A percentile compares a stretch with the other conserved stretches of the same genome.
Evolutionary conservation across 2,113 vertebrate genomes (phyloP).

Genomic region (Caloenas nicobarica): DNA sequence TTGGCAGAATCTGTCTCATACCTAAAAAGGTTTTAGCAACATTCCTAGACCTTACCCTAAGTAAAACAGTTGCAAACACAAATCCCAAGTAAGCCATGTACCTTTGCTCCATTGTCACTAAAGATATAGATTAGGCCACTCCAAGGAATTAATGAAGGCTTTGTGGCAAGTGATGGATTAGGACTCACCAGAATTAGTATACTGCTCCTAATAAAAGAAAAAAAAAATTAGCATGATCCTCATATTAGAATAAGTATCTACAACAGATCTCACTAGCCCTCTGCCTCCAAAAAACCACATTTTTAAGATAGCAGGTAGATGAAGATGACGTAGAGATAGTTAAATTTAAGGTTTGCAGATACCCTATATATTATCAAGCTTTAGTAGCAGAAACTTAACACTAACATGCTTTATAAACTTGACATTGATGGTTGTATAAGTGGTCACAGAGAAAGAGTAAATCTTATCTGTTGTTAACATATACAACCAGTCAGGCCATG

Average conservation of each 20-base stretch:
- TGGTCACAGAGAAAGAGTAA: not conserved
- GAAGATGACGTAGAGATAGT: not conserved
- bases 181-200: slow-evolving; percentile 91
- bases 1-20: not conserved
- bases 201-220: slow-evolving; percentile 75
- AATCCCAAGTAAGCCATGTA: slow-evolving; percentile 35
- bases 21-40: not conserved
- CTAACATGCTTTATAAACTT: not conserved
- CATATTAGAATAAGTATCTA: not conserved
- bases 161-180: slow-evolving; percentile 86
- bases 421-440: not conserved
- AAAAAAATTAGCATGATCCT: not conserved
- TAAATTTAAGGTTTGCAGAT: not conserved
- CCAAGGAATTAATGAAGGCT: slow-evolving; percentile 86
- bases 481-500: not conserved
- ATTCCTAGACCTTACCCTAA: not conserved
- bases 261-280: not conserved
- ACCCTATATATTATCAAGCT: not conserved
- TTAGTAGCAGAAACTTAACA: not conserved
- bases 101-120: slow-evolving; percentile 88
- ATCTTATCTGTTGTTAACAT: not conserved
- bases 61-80: not conserved
- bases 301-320: not conserved
- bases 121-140: slow-evolving; percentile 88
- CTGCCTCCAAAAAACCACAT: not conserved